Evolutionary conservation across 2,113 vertebrate genomes (phyloP).

Genomic region (Seriola quinqueradiata): DNA sequence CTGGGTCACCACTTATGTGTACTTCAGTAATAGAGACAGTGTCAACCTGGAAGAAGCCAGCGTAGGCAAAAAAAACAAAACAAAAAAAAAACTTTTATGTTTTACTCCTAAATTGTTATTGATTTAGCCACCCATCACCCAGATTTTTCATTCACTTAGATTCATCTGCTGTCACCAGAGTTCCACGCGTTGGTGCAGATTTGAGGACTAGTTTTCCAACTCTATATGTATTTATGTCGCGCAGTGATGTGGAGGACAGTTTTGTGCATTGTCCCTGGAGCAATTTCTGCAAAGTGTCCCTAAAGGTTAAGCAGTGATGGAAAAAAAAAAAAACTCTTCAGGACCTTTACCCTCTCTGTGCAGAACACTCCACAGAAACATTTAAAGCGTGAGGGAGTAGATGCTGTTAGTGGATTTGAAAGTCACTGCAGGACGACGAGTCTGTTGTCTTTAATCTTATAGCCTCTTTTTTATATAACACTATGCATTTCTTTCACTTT

Average conservation of each 20-base stretch:
- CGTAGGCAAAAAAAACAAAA: neutral
- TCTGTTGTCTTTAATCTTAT: constrained; percentile 21
- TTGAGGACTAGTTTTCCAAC: constrained; percentile 1
- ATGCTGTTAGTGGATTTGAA: constrained; percentile 46
- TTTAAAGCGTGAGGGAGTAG: constrained; percentile 58
- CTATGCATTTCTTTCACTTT: constrained; percentile 9
- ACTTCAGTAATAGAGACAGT: constrained; percentile 22
- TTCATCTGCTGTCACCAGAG: neutral
- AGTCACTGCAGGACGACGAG: constrained; percentile 33
- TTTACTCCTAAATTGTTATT: neutral
- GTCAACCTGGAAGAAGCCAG: neutral
- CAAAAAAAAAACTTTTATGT: neutral
- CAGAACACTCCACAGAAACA: constrained; percentile 59
- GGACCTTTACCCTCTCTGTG: constrained; percentile 50
- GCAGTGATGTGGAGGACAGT: constrained; percentile 40
- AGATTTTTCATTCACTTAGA: constrained; percentile 14
- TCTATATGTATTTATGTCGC: constrained; percentile 62
- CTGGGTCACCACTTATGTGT: constrained; percentile 11
- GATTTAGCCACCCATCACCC: neutral
- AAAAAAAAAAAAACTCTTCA: constrained; percentile 49
- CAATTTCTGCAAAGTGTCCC: constrained; percentile 62
- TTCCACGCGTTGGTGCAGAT: constrained; percentile 11
- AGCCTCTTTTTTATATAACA: neutral
- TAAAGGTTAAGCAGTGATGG: constrained; percentile 58
- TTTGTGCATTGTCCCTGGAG: constrained; percentile 51